Evolutionary conservation across 2,888 invertebrate genomes (phyloP), one percentile per base, ranked within the genome.

Genomic region (Cryptocheilus praepositus): DNA sequence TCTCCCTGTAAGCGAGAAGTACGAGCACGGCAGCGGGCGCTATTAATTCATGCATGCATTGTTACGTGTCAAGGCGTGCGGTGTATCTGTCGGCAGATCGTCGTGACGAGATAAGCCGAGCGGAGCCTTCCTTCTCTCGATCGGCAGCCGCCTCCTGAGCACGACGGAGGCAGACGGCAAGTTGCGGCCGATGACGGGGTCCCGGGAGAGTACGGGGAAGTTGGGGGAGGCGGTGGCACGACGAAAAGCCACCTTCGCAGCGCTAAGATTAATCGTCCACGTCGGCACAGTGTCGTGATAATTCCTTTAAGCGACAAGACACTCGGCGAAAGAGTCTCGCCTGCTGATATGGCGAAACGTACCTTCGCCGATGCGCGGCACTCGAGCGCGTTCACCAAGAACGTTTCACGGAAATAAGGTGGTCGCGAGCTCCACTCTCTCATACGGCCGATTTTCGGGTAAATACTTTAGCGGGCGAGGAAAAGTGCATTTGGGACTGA

Each of bases 21-120:
- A 78, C 74, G 71, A 74, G 71, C 73, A 70, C 80, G 61, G 78
- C 83, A 83, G 82, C 83, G 74, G 71, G 74, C 79, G 80, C 83
- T 85, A 86, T 86, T 86, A 86, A 86, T 86, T 85, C 86, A 86
- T 86, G 85, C 86, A 86, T 85, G 85, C 83, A 85, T 85, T 85
- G 84, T 86, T 85, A 85, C 82, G 83, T 86, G 85, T 86, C 85
- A 84, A 84, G 86, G 77, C 79, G 80, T 81, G 76, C 82, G 78
- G 73, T 81, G 81, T 83, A 84, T 84, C 83, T 84, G 86, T 85
- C 84, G 83, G 82, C 82, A 84, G 85, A 86, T 86, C 81, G 81
- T 83, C 84, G 83, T 85, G 85, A 85, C 85, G 81, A 86, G 86
- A 86, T 86, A 86, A 83, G 69, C 64, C 64, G 73, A 71, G 72